These are phyloP conservation scores for Rhynchomys soricoides DNA, from an alignment of 2,113 vertebrate species.

Conservation along the genomic window DNA sequence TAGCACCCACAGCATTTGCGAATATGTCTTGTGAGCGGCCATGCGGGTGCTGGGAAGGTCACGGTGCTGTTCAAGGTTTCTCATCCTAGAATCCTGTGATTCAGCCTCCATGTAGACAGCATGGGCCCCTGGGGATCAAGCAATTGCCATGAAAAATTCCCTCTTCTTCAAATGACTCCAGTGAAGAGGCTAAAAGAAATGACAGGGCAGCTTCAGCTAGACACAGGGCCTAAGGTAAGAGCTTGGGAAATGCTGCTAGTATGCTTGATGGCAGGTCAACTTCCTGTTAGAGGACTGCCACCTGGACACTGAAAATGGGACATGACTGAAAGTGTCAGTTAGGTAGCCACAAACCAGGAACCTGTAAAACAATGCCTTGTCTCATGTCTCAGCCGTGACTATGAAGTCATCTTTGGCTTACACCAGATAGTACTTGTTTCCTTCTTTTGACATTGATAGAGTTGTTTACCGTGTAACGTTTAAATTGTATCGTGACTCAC, in stretches of 20 bases:
- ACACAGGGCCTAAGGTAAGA: background rate
- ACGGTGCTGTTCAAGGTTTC: background rate
- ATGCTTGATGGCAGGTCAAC: background rate
- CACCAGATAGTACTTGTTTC: background rate
- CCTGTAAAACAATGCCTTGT: background rate
- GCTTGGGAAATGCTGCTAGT: background rate
- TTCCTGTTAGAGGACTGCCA: slow-evolving; percentile 48
- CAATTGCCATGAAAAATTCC: slow-evolving; percentile 22
- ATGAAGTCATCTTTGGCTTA: slow-evolving; percentile 16
- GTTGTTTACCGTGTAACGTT: background rate
- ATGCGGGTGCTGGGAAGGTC: background rate
- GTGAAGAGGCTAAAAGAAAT: slow-evolving; percentile 58
- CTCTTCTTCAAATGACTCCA: slow-evolving; percentile 10
- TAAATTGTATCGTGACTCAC: background rate
- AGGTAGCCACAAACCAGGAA: background rate
- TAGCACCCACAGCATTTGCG: background rate
- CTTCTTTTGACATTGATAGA: background rate
- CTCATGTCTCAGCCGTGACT: background rate
- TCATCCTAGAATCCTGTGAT: slow-evolving; percentile 47
- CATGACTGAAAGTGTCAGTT: background rate
- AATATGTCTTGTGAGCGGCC: background rate
- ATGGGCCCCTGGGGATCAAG: background rate
- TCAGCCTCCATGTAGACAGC: background rate
- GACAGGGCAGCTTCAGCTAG: slow-evolving; percentile 23
- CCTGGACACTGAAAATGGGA: background rate